Evolutionary conservation across 2,888 invertebrate species (phyloP).

Genomic region (Hipparchia semele): DNA sequence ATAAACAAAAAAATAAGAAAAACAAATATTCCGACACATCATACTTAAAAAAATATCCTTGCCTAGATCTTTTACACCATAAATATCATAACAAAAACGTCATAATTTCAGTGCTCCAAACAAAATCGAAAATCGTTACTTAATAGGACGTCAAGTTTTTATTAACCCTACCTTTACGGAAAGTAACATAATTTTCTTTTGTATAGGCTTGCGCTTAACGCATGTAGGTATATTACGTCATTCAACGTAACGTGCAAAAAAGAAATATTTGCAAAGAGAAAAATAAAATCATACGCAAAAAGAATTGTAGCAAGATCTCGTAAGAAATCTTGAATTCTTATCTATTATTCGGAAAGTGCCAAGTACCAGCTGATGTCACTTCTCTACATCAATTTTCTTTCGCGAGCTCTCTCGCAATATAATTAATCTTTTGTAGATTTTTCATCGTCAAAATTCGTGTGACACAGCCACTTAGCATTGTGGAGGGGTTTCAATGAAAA

Average conservation of each 20-base stretch:
- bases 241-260: not conserved
- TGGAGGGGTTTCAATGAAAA: constrained; percentile 36
- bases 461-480: constrained; percentile 36
- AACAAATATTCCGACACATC: too few relatives aligned
- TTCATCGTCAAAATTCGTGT: constrained; percentile 35
- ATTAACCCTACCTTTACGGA: too few relatives aligned
- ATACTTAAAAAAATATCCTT: too few relatives aligned
- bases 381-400: constrained; percentile 4
- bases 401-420: constrained; percentile 15
- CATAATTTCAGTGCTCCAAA: too few relatives aligned
- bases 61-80: too few relatives aligned
- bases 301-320: not conserved
- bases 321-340: not conserved
- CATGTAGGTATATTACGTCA: not conserved
- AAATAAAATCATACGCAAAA: not conserved
- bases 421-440: constrained; percentile 35
- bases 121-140: too few relatives aligned
- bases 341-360: not conserved
- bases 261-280: not conserved
- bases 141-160: too few relatives aligned
- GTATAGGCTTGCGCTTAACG: too few relatives aligned
- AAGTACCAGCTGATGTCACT: constrained; percentile 3
- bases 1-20: too few relatives aligned
- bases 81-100: too few relatives aligned
- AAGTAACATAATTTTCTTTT: too few relatives aligned